Base-by-base conservation (phyloP, 2,113 vertebrate genomes). In the Psittacara wagleri region DNA sequence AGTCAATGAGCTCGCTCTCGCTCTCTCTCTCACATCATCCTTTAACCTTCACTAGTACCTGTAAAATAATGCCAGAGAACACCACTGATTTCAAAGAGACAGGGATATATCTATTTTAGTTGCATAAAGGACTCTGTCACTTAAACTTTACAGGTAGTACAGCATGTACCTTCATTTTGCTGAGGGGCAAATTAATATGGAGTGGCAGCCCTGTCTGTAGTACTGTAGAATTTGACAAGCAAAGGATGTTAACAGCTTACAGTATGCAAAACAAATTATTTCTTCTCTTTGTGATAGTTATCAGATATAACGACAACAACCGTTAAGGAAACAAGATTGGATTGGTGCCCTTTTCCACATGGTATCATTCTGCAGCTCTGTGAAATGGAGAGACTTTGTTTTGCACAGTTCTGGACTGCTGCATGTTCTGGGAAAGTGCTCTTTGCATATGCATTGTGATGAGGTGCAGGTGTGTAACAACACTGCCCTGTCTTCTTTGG, bases 21-120 rank as follows among this genome's bases (percentile, higher is more conserved):
- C 13, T 5, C 31, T 15, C 78, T 69, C 41, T 78, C 61, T 52
- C 51, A 37, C 31, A 61, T 86, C n/a, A 70, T 95, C 39, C 61
- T 96, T 91, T 94, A 94, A 90, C 91, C 83, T 95, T 54, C 18
- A 27, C 63, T 37, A 70, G 35, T 29, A 88, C 22, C 68, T 70
- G 66, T 54, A 57, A 86, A 96, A 94, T 24, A 85, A 88, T 31
- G 69, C 66, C 79, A 23, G 49, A 67, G 59, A 96, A 78, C 17
- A 16, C 61, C 27, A 33, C 61, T 77, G 51, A 54, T 87, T 96
- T 88, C 94, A 88, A 95, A 94, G 81, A 90, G 91, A 97, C 97
- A 96, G 66, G 85, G 63, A 95, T 94, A 49, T 88, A 96, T 98
- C 97, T 97, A 96, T 96, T 94, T 96, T 54, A 64, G 83, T 72